Percentiles rank a stretch among this genome's conserved stretches.
These are phyloP conservation scores for Lepidurus couesii DNA, from an alignment of 1,140 invertebrate species.

Conservation along the genomic window DNA sequence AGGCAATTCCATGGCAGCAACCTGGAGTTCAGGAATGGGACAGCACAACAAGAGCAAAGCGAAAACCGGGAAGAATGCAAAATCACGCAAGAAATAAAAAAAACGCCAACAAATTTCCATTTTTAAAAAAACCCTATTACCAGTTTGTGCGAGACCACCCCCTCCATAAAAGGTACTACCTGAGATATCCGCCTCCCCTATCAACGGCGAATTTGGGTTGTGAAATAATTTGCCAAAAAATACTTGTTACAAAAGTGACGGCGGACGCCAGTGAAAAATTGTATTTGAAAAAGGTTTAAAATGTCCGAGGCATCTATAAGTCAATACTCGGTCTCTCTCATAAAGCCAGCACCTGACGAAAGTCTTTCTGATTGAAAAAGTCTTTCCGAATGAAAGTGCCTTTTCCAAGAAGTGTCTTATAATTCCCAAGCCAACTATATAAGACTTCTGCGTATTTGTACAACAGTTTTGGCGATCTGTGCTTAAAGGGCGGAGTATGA, in stretches of 20 bases:
- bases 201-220: not conserved
- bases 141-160: too few species aligned
- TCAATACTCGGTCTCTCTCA: not conserved
- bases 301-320: not conserved
- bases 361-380: not conserved
- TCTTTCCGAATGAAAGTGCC: not conserved
- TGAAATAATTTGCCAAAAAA: constrained; percentile 3
- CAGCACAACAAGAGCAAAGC: not conserved
- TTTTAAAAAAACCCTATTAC: not conserved
- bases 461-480: not conserved
- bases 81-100: constrained; percentile 1
- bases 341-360: not conserved
- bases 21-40: not conserved
- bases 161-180: too few species aligned
- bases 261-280: not conserved
- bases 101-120: not conserved
- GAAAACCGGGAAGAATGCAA: not conserved
- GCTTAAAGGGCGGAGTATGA: not conserved
- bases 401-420: not conserved
- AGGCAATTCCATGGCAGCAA: not conserved
- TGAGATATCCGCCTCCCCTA: not conserved
- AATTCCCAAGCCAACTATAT: not conserved
- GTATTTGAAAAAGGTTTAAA: not conserved
- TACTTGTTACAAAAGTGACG: not conserved
- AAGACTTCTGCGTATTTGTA: not conserved